phyloP scores from a whole-genome alignment of 2,888 invertebrate genomes.

The Tineola bisselliella region DNA sequence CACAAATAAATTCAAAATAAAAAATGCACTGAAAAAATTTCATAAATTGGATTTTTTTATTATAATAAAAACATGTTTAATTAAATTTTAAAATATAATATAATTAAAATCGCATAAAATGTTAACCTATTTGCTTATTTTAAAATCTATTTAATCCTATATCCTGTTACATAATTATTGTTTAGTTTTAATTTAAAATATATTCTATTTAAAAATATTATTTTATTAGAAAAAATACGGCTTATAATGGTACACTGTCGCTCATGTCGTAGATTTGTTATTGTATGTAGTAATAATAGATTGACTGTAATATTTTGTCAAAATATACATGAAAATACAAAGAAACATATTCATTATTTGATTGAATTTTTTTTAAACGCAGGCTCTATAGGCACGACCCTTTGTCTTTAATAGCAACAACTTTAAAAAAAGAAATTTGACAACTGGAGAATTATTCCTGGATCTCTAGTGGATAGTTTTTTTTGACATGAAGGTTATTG shows the following conservation, averaged over 20 bases:
- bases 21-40: conserved; percentile 21
- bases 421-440: too few species aligned
- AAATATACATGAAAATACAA: conserved; percentile 16
- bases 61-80: neutral
- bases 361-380: too few species aligned
- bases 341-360: too few species aligned
- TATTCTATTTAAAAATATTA: neutral
- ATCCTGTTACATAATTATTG: neutral
- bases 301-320: conserved; percentile 37
- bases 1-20: neutral
- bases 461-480: too few species aligned
- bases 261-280: conserved; percentile 44
- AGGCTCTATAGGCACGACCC: too few species aligned
- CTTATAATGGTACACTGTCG: conserved; percentile 41
- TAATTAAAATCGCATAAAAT: neutral
- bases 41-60: conserved; percentile 38
- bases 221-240: neutral
- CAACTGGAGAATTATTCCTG: too few species aligned
- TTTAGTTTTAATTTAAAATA: neutral
- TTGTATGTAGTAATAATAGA: conserved; percentile 48
- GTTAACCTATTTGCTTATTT: neutral
- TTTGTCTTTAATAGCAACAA: too few species aligned
- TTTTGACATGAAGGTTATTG: too few species aligned
- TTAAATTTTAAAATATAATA: neutral
- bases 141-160: conserved; percentile 6